phyloP scores from a whole-genome alignment of 2,888 invertebrate species.

The Pterostichus madidus region DNA sequence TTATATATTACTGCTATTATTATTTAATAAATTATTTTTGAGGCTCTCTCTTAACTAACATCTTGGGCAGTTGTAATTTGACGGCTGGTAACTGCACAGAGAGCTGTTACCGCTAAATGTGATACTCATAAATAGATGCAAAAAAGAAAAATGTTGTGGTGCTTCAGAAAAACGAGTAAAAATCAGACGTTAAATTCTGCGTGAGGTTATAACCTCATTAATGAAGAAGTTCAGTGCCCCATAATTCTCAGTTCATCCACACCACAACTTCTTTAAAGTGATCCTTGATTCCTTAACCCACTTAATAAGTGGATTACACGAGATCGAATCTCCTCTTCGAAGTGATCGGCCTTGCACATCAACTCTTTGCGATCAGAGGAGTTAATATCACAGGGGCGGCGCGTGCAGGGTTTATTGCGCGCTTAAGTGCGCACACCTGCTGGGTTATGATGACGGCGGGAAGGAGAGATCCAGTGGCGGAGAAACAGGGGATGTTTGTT shows the following conservation, averaged over 20 bases:
- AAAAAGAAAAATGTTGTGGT: too few species aligned
- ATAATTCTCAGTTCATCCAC: background rate
- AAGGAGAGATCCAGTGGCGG: too few species aligned
- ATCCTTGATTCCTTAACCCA: conserved; percentile 3
- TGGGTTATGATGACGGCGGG: conserved; percentile 10
- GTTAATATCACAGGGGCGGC: conserved; percentile 18
- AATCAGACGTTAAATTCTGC: background rate
- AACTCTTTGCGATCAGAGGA: background rate
- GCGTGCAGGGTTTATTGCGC: conserved; percentile 11
- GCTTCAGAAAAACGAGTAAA: background rate
- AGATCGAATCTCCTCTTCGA: background rate
- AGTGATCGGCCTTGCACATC: background rate
- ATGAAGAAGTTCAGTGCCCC: background rate
- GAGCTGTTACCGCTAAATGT: too few species aligned
- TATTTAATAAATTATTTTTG: too few species aligned
- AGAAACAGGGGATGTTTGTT: background rate
- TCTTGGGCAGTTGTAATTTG: too few species aligned
- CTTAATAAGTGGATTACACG: conserved; percentile 37
- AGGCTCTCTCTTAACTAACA: too few species aligned
- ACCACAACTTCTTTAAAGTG: conserved; percentile 24
- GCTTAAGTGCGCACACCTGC: conserved; percentile 41
- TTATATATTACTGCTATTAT: too few species aligned
- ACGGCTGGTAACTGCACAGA: too few species aligned
- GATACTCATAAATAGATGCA: too few species aligned
- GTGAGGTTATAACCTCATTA: background rate